Evolutionary conservation across 2,113 vertebrate species (phyloP).

Genomic region (Colaptes auratus): DNA sequence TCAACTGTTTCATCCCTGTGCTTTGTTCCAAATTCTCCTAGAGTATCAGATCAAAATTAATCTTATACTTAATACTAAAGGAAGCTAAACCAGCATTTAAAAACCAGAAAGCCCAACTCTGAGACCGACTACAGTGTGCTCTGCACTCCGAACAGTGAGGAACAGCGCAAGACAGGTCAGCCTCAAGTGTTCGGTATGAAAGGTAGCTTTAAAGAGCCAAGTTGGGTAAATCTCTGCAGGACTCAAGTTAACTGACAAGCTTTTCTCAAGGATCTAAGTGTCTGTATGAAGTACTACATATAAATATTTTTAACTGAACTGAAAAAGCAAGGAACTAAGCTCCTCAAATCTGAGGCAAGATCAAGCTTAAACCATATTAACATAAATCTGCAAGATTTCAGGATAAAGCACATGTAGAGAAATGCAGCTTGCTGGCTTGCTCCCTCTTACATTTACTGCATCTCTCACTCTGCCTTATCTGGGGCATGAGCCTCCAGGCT

Average conservation of each 20-base stretch:
- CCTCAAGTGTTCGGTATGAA: not conserved
- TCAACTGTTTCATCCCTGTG: not conserved
- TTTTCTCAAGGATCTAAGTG: not conserved
- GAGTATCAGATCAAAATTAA: slow-evolving; percentile 22
- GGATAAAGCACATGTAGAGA: not conserved
- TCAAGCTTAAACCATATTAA: not conserved
- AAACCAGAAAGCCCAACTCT: not conserved
- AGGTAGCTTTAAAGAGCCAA: not conserved
- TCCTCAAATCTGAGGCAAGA: not conserved
- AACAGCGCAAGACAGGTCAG: not conserved
- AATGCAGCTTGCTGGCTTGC: not conserved
- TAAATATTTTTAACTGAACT: not conserved
- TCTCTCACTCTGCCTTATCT: not conserved
- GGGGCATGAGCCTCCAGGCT: not conserved
- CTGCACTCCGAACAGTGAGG: not conserved
- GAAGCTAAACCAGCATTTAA: not conserved
- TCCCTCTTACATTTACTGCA: not conserved
- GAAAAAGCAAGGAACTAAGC: not conserved
- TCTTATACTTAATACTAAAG: slow-evolving; percentile 4
- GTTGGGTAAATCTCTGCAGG: not conserved
- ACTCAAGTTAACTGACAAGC: not conserved
- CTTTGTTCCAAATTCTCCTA: slow-evolving; percentile 30
- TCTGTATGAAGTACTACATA: not conserved
- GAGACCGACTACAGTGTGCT: not conserved
- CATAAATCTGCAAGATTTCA: not conserved